A percentile compares a stretch with the other conserved stretches of the same genome.
Evolutionary conservation across 1,140 invertebrate genomes (phyloP).

Genomic region (Trigoniulus corallinus): DNA sequence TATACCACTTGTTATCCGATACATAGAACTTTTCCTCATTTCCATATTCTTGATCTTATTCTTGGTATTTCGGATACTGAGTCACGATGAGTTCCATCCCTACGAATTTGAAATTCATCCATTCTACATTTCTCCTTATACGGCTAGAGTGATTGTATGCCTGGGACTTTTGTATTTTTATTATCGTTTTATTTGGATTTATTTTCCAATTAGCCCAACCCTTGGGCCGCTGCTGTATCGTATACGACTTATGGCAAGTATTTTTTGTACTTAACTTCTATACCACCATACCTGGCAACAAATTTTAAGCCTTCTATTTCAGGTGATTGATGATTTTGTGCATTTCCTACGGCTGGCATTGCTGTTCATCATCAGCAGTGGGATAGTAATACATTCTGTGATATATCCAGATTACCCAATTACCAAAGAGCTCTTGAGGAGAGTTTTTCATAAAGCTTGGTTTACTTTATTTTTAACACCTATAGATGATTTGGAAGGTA

Average conservation of each 20-base stretch:
- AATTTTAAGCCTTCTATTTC: slow-evolving; percentile 3
- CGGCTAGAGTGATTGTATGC: slow-evolving; percentile 16
- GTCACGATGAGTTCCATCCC: neutral
- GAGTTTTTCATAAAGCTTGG: slow-evolving; percentile 24
- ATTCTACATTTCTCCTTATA: slow-evolving; percentile 14
- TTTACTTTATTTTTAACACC: slow-evolving; percentile 31
- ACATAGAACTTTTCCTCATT: slow-evolving; percentile 3
- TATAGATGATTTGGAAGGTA: slow-evolving; percentile 21
- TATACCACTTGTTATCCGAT: slow-evolving; percentile 1
- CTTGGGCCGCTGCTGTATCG: slow-evolving; percentile 28
- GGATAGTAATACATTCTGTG: slow-evolving; percentile 28
- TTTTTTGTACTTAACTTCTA: no score
- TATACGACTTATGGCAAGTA: slow-evolving; percentile 28
- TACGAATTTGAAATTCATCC: neutral
- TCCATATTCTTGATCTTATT: slow-evolving; percentile 1
- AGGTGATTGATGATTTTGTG: slow-evolving; percentile 28
- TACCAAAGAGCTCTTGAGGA: slow-evolving; percentile 19
- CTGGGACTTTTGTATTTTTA: slow-evolving; percentile 27
- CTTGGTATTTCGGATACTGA: slow-evolving; percentile 3
- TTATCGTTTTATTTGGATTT: slow-evolving; percentile 27
- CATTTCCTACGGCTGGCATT: slow-evolving; percentile 29
- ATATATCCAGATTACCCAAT: slow-evolving; percentile 30
- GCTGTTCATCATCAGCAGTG: slow-evolving; percentile 27
- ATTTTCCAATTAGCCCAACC: slow-evolving; percentile 29
- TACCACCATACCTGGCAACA: no score